Evolutionary conservation across 2,888 invertebrate species (phyloP).

Genomic region (Phengaris alcon): DNA sequence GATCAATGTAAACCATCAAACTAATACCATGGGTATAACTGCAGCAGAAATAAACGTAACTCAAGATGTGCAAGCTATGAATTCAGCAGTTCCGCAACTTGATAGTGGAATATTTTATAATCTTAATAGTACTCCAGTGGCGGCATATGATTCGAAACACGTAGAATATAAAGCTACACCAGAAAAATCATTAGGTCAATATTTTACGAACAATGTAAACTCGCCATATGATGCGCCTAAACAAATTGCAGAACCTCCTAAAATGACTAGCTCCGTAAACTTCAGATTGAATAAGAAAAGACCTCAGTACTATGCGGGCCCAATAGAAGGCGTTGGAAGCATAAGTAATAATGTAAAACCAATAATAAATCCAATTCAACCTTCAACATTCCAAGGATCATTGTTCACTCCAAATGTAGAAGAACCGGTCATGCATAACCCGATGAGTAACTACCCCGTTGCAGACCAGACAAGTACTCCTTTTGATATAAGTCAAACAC

Average conservation of each 20-base stretch:
- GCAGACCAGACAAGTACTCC: constrained; percentile 33
- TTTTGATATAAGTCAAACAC: constrained; percentile 45
- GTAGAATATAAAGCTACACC: background rate
- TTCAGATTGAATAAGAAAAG: constrained; percentile 67
- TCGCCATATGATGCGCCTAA: constrained; percentile 45
- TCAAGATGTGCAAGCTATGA: background rate
- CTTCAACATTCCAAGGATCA: constrained; percentile 52
- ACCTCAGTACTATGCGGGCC: constrained; percentile 73
- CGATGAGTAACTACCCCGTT: constrained; percentile 42
- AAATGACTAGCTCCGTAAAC: constrained; percentile 52
- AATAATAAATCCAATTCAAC: constrained; percentile 48
- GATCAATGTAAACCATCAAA: background rate
- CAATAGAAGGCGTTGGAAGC: constrained; percentile 66
- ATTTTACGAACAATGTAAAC: constrained; percentile 29
- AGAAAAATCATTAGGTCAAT: constrained; percentile 22
- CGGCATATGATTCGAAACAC: background rate
- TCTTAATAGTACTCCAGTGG: constrained; percentile 32
- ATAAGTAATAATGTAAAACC: constrained; percentile 67
- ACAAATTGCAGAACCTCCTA: constrained; percentile 59
- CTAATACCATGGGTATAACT: background rate
- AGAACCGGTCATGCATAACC: constrained; percentile 33
- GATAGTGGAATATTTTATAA: constrained; percentile 45
- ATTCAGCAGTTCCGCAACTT: background rate
- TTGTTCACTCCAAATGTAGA: constrained; percentile 54
- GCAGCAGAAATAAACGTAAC: background rate